A percentile compares a stretch with the other conserved stretches of the same genome.
Conservation (phyloP, 2,888 invertebrate species). For the Phragmatobia fuliginosa region DNA sequence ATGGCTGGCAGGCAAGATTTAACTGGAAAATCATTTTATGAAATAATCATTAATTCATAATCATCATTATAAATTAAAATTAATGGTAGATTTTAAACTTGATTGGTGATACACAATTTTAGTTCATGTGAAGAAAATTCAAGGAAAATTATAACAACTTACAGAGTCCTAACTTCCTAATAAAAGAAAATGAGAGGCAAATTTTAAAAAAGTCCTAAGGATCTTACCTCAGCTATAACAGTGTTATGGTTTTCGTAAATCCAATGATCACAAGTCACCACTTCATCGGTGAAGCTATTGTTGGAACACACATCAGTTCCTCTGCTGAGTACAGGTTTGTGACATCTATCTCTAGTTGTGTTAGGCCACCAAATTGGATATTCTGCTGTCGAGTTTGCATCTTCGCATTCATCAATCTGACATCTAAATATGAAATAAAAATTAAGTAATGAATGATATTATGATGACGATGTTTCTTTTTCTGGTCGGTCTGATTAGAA, state of each 20-base stretch:
- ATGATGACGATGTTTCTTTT: no score
- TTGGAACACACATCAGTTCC: slow-evolving; percentile 53
- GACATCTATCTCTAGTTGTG: slow-evolving; percentile 60
- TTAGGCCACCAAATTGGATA: slow-evolving; percentile 71
- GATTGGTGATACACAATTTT: no score
- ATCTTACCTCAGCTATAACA: slow-evolving; percentile 69
- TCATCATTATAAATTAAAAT: background rate
- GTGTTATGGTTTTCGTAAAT: slow-evolving; percentile 71
- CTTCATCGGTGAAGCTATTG: slow-evolving; percentile 55
- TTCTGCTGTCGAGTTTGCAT: slow-evolving; percentile 34
- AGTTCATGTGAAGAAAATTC: no score
- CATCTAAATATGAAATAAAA: slow-evolving; percentile 58
- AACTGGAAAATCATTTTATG: slow-evolving; percentile 61
- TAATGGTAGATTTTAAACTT: background rate
- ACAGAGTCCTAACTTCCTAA: no score
- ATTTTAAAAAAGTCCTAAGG: no score
- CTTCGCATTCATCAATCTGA: slow-evolving; percentile 68
- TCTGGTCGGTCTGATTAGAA: no score
- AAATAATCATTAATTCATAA: background rate
- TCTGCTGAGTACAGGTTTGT: slow-evolving; percentile 56
- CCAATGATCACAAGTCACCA: slow-evolving; percentile 65
- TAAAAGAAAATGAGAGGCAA: no score
- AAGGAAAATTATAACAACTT: no score
- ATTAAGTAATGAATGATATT: background rate
- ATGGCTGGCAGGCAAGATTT: slow-evolving; percentile 73